phyloP scores from a whole-genome alignment of 1,140 invertebrate species.

The Holotrichia oblita region DNA sequence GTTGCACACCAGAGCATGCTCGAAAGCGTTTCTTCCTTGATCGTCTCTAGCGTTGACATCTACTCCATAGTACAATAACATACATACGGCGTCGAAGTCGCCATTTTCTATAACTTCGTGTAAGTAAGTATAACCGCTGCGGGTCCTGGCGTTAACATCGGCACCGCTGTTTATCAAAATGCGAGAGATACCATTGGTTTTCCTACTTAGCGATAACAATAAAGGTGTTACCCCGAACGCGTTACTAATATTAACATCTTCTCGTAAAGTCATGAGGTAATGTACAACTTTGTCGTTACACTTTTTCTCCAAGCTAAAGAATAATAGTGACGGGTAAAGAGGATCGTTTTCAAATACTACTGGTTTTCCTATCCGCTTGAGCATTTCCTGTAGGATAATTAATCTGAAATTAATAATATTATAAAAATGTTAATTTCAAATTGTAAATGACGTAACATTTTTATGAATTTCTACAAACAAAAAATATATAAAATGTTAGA shows the following conservation, averaged over 20 bases:
- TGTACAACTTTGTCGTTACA: not conserved
- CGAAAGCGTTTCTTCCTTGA: constrained; percentile 1
- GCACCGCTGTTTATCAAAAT: not conserved
- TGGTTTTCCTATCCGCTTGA: not conserved
- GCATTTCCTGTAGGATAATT: not conserved
- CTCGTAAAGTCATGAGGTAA: not conserved
- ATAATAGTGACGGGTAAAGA: not conserved
- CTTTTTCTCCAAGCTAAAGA: not conserved
- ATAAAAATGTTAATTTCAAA: not conserved
- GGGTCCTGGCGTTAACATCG: not conserved
- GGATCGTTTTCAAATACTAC: not conserved
- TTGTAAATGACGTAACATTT: no score
- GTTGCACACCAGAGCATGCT: not conserved
- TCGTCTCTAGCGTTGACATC: not conserved
- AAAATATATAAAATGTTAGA: no score
- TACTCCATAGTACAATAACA: constrained; percentile 25
- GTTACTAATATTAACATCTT: not conserved
- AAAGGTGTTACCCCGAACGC: not conserved
- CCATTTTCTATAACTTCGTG: not conserved
- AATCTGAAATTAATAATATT: constrained; percentile 11
- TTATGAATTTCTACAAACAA: no score
- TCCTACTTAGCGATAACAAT: not conserved
- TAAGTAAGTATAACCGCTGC: constrained; percentile 1
- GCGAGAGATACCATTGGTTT: not conserved
- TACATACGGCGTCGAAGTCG: constrained; percentile 19